Conservation (phyloP, 1,140 invertebrate species). For the Melitaea cinxia region DNA sequence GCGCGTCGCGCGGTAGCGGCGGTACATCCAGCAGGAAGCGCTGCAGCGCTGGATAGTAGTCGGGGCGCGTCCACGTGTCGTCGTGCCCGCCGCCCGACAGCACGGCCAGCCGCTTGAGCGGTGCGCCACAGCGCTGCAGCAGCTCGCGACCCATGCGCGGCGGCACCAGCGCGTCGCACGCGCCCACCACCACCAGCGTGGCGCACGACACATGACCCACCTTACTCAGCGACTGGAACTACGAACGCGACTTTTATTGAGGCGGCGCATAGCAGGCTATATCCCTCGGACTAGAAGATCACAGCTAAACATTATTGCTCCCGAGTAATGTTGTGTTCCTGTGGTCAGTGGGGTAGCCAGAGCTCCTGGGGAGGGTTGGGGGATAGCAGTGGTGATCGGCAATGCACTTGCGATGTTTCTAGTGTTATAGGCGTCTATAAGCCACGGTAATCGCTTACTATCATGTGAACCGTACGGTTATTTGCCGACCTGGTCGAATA, state of each 20-base stretch:
- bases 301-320: too few relatives aligned
- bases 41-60: slow-evolving; percentile 66
- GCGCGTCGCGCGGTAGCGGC: slow-evolving; percentile 45
- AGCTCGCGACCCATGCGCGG: slow-evolving; percentile 91
- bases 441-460: too few relatives aligned
- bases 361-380: too few relatives aligned
- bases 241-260: slow-evolving; percentile 51
- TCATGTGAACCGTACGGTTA: too few relatives aligned
- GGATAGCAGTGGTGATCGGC: too few relatives aligned
- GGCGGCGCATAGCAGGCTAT: too few relatives aligned
- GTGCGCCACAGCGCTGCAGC: slow-evolving; percentile 86
- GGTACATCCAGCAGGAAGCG: slow-evolving; percentile 64
- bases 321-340: too few relatives aligned
- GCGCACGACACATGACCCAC: slow-evolving; percentile 86
- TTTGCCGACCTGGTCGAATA: too few relatives aligned
- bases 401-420: too few relatives aligned
- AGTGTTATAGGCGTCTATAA: too few relatives aligned
- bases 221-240: slow-evolving; percentile 89
- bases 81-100: slow-evolving; percentile 92
- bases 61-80: slow-evolving; percentile 88
- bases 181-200: slow-evolving; percentile 90
- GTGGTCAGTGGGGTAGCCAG: too few relatives aligned
- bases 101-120: slow-evolving; percentile 87
- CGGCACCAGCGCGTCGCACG: slow-evolving; percentile 92
- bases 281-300: too few relatives aligned